phyloP scores from a whole-genome alignment of 2,888 invertebrate species.

The Ichneumoninae sp. region DNA sequence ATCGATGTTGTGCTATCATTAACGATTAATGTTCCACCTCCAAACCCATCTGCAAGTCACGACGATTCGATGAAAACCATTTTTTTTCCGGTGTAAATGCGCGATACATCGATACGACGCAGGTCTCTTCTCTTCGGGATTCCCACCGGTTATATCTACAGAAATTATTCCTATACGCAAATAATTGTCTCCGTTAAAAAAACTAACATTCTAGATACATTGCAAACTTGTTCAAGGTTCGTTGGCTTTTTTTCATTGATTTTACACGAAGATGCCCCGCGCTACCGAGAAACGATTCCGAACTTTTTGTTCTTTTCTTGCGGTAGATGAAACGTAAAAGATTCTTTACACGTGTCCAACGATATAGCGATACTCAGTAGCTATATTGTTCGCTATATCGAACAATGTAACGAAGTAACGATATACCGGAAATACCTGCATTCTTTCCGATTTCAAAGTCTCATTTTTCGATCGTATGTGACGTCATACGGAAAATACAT shows the following conservation, averaged over 20 bases:
- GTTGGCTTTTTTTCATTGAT: background rate
- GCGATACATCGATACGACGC: background rate
- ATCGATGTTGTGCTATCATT: background rate
- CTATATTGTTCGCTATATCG: background rate
- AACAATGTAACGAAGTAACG: background rate
- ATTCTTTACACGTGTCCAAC: background rate
- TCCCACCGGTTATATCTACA: background rate
- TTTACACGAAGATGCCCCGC: background rate
- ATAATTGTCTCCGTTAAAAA: constrained; percentile 6
- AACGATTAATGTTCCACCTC: constrained; percentile 27
- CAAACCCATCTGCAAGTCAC: constrained; percentile 17
- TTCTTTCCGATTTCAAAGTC: too few relatives aligned
- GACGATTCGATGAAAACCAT: constrained; percentile 19
- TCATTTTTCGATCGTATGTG: too few relatives aligned
- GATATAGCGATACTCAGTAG: background rate
- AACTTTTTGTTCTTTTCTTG: background rate
- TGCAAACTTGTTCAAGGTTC: constrained; percentile 31
- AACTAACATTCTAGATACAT: constrained; percentile 5
- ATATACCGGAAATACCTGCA: background rate
- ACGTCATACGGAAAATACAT: too few relatives aligned
- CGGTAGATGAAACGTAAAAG: background rate
- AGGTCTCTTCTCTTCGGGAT: background rate
- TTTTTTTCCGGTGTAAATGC: background rate
- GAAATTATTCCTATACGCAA: constrained; percentile 14
- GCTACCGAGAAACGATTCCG: background rate